Conservation (phyloP, 2,888 invertebrate species). For the Cryptocheilus praepositus region DNA sequence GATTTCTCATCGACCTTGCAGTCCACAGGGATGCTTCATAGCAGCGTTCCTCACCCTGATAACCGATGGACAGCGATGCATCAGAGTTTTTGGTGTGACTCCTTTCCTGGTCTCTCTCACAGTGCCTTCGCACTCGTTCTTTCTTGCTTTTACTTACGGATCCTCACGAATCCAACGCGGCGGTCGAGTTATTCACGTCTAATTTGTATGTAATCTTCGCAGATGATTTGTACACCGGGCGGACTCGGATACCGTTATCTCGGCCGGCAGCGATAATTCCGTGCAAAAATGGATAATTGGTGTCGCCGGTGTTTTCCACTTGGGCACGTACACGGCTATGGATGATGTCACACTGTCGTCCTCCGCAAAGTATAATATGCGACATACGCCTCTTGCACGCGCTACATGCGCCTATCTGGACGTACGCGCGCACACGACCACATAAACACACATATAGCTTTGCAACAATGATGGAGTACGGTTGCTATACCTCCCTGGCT, state of each 20-base stretch:
- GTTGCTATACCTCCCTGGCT: too few species aligned
- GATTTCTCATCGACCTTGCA: not conserved
- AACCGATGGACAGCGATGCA: not conserved
- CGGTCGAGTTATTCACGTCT: slow-evolving; percentile 34
- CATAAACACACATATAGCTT: slow-evolving; percentile 10
- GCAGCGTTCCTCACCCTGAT: not conserved
- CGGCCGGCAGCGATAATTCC: slow-evolving; percentile 65
- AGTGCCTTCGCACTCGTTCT: not conserved
- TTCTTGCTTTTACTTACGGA: not conserved
- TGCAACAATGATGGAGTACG: too few species aligned
- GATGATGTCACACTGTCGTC: slow-evolving; percentile 61
- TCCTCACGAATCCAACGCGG: not conserved
- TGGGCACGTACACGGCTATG: slow-evolving; percentile 64
- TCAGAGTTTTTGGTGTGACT: not conserved
- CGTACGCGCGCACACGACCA: slow-evolving; percentile 15
- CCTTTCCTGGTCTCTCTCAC: not conserved
- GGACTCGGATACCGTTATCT: slow-evolving; percentile 54
- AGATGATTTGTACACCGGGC: slow-evolving; percentile 44
- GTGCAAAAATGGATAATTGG: slow-evolving; percentile 72
- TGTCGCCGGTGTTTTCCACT: slow-evolving; percentile 63
- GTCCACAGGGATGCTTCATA: not conserved
- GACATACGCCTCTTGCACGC: slow-evolving; percentile 28
- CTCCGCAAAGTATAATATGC: slow-evolving; percentile 51
- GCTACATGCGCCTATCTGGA: too few species aligned
- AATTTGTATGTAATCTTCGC: slow-evolving; percentile 46